Percentiles rank a stretch among this genome's conserved stretches.
Conservation (phyloP, 1,140 invertebrate genomes). For the Mesaphorura yosii region DNA sequence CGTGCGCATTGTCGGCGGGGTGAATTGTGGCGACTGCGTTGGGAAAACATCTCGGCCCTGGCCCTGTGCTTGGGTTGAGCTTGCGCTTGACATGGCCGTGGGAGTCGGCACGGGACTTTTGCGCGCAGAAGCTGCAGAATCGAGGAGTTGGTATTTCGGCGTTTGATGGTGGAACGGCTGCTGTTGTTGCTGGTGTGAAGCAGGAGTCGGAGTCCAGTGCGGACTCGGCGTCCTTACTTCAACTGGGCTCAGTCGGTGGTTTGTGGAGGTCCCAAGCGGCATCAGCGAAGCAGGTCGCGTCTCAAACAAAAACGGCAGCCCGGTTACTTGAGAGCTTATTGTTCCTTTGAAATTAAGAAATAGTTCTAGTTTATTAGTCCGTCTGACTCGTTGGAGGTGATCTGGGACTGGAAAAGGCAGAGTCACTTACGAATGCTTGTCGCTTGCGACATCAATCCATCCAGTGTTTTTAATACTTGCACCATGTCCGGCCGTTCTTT, state of each 20-base stretch:
- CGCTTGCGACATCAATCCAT: constrained; percentile 27
- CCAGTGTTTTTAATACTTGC: constrained; percentile 41
- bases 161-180: constrained; percentile 12
- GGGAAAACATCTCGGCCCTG: no score
- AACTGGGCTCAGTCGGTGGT: constrained; percentile 20
- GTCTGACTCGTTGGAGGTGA: background rate
- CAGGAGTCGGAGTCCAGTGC: constrained; percentile 11
- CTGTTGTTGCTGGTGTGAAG: constrained; percentile 1
- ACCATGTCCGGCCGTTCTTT: constrained; percentile 54
- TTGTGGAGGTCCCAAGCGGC: constrained; percentile 16
- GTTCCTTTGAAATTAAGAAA: constrained; percentile 19
- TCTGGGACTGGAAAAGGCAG: background rate
- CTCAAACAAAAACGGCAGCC: constrained; percentile 28
- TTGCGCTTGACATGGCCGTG: background rate
- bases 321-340: constrained; percentile 27
- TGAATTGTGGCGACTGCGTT: no score
- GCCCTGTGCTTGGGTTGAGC: no score
- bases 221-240: constrained; percentile 8
- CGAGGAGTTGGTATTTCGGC: constrained; percentile 10
- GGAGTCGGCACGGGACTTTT: constrained; percentile 18
- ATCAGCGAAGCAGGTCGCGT: constrained; percentile 21
- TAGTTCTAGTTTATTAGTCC: background rate
- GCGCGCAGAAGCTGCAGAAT: constrained; percentile 6
- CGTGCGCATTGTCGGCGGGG: no score
- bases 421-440: constrained; percentile 21